Conservation (phyloP, 2,797 vertebrate genomes). For the Trematomus bernacchii region DNA sequence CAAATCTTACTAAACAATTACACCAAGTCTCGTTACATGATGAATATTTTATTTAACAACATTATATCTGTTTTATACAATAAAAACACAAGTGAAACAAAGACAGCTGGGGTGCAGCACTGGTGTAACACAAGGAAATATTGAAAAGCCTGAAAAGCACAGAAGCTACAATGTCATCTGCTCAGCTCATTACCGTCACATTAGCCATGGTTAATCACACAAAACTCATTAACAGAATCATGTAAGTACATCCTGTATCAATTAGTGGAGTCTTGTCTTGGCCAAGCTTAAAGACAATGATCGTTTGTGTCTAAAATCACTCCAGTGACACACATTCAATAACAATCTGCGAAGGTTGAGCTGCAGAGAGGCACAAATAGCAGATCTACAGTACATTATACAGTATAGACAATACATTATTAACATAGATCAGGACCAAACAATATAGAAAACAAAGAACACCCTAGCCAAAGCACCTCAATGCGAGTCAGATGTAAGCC, state of each 20-base stretch:
- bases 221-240: neutral
- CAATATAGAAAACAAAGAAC: neutral
- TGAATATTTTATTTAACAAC: slow-evolving; percentile 73
- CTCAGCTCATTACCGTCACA: neutral
- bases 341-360: slow-evolving; percentile 21
- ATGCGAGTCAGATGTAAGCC: neutral
- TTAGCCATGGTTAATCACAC: neutral
- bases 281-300: neutral
- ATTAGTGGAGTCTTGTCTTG: neutral
- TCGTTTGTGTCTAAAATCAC: neutral
- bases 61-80: slow-evolving; percentile 51
- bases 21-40: slow-evolving; percentile 24
- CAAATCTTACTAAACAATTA: neutral
- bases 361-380: slow-evolving; percentile 52
- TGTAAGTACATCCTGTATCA: neutral
- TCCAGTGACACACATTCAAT: slow-evolving; percentile 9
- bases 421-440: slow-evolving; percentile 15
- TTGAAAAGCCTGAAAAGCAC: slow-evolving; percentile 6
- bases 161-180: neutral
- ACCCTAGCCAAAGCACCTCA: slow-evolving; percentile 17
- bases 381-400: slow-evolving; percentile 18
- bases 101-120: slow-evolving; percentile 37
- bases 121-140: slow-evolving; percentile 37
- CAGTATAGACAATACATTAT: slow-evolving; percentile 24
- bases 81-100: slow-evolving; percentile 57